Percentiles rank a stretch among this genome's conserved stretches.
Conservation (phyloP, 2,797 vertebrate genomes). For the Lepus townsendii region DNA sequence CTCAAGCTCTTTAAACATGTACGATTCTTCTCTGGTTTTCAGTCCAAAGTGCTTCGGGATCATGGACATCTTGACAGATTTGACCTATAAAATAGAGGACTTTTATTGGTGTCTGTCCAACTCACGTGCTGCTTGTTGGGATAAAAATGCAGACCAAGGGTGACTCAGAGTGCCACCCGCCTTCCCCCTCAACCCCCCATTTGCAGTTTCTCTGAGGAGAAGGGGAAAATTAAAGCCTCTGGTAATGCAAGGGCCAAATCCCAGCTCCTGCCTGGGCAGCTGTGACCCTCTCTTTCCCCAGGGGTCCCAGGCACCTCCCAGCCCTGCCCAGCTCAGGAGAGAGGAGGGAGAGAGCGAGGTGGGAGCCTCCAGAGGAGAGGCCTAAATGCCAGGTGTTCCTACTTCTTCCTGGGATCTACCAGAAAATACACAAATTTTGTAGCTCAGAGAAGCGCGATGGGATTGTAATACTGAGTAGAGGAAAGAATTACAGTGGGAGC, state of each 20-base stretch:
- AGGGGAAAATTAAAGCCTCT: not conserved
- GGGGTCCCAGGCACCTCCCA: not conserved
- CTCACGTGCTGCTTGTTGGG: too few species aligned
- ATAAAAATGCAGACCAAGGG: too few species aligned
- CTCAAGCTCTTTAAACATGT: constrained; percentile 83
- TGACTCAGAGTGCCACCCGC: too few species aligned
- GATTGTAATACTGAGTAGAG: not conserved
- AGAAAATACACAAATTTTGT: constrained; percentile 7
- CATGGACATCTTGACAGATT: constrained; percentile 74
- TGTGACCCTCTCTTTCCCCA: not conserved
- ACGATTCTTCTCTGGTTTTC: constrained; percentile 84
- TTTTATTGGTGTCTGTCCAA: too few species aligned
- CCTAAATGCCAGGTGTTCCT: not conserved
- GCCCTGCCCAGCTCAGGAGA: not conserved
- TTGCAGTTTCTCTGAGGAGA: not conserved
- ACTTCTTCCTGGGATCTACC: constrained; percentile 1
- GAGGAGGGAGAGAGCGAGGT: not conserved
- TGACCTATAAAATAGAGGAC: constrained; percentile 68
- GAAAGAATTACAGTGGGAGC: not conserved
- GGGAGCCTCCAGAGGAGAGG: not conserved
- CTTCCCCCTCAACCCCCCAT: not conserved
- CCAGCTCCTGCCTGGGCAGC: not conserved
- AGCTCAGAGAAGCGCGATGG: not conserved
- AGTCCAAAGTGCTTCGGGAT: constrained; percentile 80
- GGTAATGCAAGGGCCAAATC: not conserved